Conservation (phyloP, 1,140 invertebrate species). For the Neodiprion virginianus region DNA sequence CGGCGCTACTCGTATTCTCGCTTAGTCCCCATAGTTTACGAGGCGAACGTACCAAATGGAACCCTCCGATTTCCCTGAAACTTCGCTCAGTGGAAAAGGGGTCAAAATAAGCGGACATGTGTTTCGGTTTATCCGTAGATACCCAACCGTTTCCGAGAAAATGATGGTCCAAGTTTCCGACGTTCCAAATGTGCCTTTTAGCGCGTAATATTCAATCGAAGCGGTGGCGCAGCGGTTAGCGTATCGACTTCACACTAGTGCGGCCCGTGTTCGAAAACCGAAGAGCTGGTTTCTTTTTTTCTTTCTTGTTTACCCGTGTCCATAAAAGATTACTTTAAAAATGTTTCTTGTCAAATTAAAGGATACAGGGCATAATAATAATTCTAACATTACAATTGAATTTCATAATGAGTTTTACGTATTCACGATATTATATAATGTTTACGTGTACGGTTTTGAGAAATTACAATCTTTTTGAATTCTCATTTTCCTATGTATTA, state of each 20-base stretch:
- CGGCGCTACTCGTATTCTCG: too few species aligned
- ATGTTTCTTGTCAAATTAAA: not conserved
- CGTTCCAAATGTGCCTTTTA: not conserved
- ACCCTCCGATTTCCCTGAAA: not conserved
- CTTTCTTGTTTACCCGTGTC: not conserved
- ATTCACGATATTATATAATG: not conserved
- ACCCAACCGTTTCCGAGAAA: not conserved
- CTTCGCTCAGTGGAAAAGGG: not conserved
- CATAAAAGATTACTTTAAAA: not conserved
- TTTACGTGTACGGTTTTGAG: not conserved
- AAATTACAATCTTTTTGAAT: not conserved
- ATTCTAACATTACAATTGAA: not conserved
- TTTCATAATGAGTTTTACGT: conserved; percentile 1
- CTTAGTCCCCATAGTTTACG: not conserved
- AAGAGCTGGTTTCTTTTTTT: not conserved
- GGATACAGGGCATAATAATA: not conserved
- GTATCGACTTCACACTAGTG: not conserved
- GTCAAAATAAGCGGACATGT: not conserved
- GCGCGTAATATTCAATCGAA: not conserved
- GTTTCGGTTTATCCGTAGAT: not conserved
- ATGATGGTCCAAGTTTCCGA: not conserved
- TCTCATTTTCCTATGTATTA: not conserved
- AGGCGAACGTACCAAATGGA: not conserved
- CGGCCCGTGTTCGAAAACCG: not conserved
- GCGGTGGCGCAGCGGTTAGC: not conserved